These are phyloP conservation scores for Drosophila santomea DNA, from an alignment of 1,140 invertebrate species.

Conservation along the genomic window DNA sequence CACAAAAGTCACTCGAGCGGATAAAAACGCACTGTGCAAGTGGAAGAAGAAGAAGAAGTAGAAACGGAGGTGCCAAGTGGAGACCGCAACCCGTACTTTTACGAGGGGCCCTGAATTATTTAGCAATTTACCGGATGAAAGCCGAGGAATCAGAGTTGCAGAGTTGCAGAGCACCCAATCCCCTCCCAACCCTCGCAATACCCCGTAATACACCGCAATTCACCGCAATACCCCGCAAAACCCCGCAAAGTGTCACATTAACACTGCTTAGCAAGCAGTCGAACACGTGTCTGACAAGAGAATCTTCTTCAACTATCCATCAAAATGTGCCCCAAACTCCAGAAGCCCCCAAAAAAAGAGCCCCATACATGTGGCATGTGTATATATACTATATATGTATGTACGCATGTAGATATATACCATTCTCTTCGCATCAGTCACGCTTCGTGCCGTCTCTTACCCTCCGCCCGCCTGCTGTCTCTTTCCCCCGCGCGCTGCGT, in stretches of 20 bases:
- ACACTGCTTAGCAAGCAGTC: slow-evolving; percentile 39
- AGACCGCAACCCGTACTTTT: not conserved
- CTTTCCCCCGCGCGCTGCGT: slow-evolving; percentile 12
- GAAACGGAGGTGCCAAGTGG: not conserved
- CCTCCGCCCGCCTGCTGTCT: not conserved
- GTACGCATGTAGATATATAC: not conserved
- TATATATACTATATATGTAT: not conserved
- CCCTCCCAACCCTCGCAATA: no score
- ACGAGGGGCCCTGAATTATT: slow-evolving; percentile 10
- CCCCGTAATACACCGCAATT: no score
- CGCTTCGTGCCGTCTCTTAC: slow-evolving; percentile 2
- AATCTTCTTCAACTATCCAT: slow-evolving; percentile 47
- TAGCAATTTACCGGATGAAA: slow-evolving; percentile 18
- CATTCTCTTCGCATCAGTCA: slow-evolving; percentile 16
- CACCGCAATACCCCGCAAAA: no score
- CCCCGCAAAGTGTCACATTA: slow-evolving; percentile 33
- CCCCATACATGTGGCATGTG: not conserved
- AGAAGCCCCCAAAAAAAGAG: not conserved
- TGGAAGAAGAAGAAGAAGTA: slow-evolving; percentile 1
- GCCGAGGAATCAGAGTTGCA: not conserved
- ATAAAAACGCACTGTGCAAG: slow-evolving; percentile 9
- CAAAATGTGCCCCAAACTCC: slow-evolving; percentile 11
- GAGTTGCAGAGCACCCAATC: not conserved
- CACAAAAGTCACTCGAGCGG: slow-evolving; percentile 17
- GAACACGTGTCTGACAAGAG: slow-evolving; percentile 52